Evolutionary conservation across 1,140 invertebrate genomes (phyloP).

Genomic region (Coenobita brevimanus): DNA sequence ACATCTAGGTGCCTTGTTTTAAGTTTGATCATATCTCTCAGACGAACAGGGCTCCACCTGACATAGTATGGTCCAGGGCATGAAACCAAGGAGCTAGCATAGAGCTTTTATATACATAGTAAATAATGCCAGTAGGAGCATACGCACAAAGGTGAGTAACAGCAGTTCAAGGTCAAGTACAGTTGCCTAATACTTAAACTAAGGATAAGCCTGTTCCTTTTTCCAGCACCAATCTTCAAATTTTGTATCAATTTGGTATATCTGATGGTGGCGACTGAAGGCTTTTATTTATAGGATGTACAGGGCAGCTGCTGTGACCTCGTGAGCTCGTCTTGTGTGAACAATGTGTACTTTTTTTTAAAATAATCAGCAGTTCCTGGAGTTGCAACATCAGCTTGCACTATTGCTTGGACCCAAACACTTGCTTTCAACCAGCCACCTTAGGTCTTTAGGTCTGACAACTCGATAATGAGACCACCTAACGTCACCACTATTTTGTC

Average conservation of each 20-base stretch:
- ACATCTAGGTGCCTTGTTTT: neutral
- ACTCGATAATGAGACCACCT: neutral
- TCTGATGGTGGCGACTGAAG: neutral
- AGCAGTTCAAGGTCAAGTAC: slow-evolving; percentile 33
- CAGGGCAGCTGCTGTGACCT: slow-evolving; percentile 17
- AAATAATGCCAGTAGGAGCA: slow-evolving; percentile 9
- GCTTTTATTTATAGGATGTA: too few relatives aligned
- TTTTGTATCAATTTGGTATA: neutral
- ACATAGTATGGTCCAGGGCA: slow-evolving; percentile 12
- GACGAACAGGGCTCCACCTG: slow-evolving; percentile 15
- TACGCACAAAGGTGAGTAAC: slow-evolving; percentile 17
- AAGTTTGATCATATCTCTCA: slow-evolving; percentile 26
- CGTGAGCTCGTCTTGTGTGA: neutral
- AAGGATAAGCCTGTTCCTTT: neutral
- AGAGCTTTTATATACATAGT: too few relatives aligned
- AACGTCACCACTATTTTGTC: slow-evolving; percentile 10
- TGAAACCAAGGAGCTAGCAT: too few relatives aligned
- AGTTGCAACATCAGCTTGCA: slow-evolving; percentile 12
- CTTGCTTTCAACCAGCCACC: slow-evolving; percentile 9
- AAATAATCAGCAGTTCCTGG: slow-evolving; percentile 11
- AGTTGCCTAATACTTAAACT: slow-evolving; percentile 34
- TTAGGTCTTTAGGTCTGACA: slow-evolving; percentile 2
- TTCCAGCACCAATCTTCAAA: slow-evolving; percentile 17
- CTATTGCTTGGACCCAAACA: slow-evolving; percentile 31
- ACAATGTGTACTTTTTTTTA: neutral